A percentile compares a stretch with the other conserved stretches of the same genome.
Conservation (phyloP, 2,113 vertebrate species). For the Stigmatopora argus region DNA sequence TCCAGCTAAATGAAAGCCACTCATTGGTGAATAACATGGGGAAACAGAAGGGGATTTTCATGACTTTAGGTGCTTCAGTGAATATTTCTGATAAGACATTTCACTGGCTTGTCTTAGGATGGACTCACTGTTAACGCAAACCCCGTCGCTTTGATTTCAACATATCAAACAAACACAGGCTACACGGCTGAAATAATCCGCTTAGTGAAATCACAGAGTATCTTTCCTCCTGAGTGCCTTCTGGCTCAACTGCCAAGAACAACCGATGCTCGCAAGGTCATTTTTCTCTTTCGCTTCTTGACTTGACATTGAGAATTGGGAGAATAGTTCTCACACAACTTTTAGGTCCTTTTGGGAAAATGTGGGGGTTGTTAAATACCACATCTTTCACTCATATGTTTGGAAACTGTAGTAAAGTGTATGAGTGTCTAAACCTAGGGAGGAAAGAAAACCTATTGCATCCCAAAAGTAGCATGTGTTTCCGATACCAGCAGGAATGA, state of each 20-base stretch:
- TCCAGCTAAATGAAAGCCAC: constrained; percentile 36
- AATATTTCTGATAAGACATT: neutral
- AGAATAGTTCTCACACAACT: constrained; percentile 4
- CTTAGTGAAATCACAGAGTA: constrained; percentile 2
- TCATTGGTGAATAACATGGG: constrained; percentile 33
- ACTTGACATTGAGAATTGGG: too few species aligned
- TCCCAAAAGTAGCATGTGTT: constrained; percentile 31
- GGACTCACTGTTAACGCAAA: constrained; percentile 9
- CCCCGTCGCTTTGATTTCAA: constrained; percentile 17
- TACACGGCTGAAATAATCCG: constrained; percentile 5
- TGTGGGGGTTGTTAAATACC: constrained; percentile 2
- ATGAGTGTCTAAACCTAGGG: constrained; percentile 9
- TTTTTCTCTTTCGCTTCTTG: constrained; percentile 37
- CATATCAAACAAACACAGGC: constrained; percentile 1
- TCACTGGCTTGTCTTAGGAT: neutral
- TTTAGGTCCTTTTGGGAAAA: constrained; percentile 8
- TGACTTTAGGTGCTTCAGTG: neutral
- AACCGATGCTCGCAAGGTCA: constrained; percentile 10
- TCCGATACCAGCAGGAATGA: constrained; percentile 17
- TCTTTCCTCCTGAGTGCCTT: constrained; percentile 6
- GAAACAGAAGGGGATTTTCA: neutral
- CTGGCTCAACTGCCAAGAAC: constrained; percentile 25
- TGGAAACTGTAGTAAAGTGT: constrained; percentile 9
- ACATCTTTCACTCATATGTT: constrained; percentile 6
- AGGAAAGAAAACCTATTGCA: constrained; percentile 36